phyloP scores from a whole-genome alignment of 2,113 vertebrate genomes.

The Cyprinodon tularosa region DNA sequence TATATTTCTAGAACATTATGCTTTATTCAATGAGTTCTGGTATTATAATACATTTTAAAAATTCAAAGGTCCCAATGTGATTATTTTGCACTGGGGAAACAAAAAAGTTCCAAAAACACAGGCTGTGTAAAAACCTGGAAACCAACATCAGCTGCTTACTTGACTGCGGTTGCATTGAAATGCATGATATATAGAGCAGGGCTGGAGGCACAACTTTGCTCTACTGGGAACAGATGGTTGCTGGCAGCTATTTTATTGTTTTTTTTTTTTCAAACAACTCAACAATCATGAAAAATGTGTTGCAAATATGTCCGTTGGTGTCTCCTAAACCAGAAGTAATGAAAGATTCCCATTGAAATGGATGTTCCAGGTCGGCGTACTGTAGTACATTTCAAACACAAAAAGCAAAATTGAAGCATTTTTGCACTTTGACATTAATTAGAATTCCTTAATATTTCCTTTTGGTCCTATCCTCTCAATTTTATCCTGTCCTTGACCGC shows the following conservation, averaged over 20 bases:
- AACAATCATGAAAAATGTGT: neutral
- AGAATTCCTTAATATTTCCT: constrained; percentile 4
- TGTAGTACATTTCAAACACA: neutral
- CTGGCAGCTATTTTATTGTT: neutral
- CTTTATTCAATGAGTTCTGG: no score
- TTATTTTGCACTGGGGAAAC: no score
- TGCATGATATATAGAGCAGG: neutral
- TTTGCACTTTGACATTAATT: constrained; percentile 26
- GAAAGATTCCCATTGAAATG: neutral
- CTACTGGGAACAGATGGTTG: neutral
- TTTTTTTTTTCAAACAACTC: neutral
- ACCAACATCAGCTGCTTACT: neutral
- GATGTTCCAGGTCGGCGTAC: no score
- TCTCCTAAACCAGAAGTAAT: neutral
- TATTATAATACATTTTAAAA: no score
- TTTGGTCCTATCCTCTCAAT: constrained; percentile 26
- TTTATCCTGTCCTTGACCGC: constrained; percentile 57
- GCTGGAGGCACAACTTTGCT: neutral
- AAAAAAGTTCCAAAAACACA: no score
- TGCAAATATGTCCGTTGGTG: neutral
- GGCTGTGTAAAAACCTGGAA: neutral
- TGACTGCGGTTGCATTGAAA: neutral
- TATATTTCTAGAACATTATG: no score
- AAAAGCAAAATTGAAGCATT: neutral
- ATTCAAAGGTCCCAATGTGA: no score